Evolutionary conservation across 2,113 vertebrate genomes (phyloP).

Genomic region (Petroica traversi): DNA sequence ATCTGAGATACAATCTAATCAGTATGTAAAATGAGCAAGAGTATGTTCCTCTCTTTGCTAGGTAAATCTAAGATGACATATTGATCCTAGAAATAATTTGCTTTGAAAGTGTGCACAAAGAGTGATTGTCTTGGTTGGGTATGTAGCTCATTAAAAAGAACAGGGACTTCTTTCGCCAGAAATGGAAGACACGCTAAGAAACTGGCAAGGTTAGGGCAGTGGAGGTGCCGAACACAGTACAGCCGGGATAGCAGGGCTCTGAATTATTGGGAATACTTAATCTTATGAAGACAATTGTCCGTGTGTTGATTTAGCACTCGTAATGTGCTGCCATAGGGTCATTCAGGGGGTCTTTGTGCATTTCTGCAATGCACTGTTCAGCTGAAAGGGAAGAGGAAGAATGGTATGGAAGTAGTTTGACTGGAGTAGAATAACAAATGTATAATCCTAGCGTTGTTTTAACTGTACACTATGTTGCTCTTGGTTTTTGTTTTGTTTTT

Average conservation of each 20-base stretch:
- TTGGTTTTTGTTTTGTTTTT: neutral
- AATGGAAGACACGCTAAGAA: neutral
- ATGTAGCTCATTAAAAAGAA: neutral
- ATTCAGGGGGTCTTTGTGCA: rapidly evolving
- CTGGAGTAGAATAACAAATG: neutral
- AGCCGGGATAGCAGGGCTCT: neutral
- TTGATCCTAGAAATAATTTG: neutral
- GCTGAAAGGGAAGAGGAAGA: neutral
- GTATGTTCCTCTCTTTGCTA: neutral
- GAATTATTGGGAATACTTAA: neutral
- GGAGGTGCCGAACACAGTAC: neutral
- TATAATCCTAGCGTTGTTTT: neutral
- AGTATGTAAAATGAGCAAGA: neutral
- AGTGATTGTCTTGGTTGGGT: neutral
- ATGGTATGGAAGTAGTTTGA: neutral
- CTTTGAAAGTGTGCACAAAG: neutral
- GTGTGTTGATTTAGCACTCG: neutral
- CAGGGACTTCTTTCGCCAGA: neutral
- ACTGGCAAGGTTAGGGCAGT: neutral
- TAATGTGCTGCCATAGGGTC: neutral
- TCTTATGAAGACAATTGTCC: neutral
- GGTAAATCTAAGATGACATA: neutral
- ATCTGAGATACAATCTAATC: neutral
- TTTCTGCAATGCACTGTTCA: neutral
- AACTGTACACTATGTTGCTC: neutral